Evolutionary conservation across 2,888 invertebrate genomes (phyloP), one percentile per base, ranked within the genome.

Genomic region (Coremacera marginata): DNA sequence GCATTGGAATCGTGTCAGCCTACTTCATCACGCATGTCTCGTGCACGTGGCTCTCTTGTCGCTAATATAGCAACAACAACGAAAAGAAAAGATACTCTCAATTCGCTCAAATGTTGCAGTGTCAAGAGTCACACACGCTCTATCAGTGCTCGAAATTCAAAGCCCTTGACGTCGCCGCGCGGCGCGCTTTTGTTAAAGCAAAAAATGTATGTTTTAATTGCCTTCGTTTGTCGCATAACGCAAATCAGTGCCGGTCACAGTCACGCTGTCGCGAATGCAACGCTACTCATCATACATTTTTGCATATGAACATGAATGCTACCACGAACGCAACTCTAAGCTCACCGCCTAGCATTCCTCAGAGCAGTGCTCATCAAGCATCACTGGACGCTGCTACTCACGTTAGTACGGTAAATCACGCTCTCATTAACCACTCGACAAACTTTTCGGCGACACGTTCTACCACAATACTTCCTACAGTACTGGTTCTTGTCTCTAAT

Each of bases 201-300:
- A 55, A 75, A 11, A 75, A 70, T n/a, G 27, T 68, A 25, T 57
- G 68, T 34, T 75, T 44, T 57, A 75, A 75, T 62, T 75, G 75
- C 52, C 49, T 70, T 11, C 44, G 14, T 1, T 44, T 11, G 3
- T 44, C 44, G 44, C 44, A 44, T 44, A 44, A 14, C 44, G 44
- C 44, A 44, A 44, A 2, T 44, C 44, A 44, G 3, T 44, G 44
- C 14, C 44, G 44, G 11, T 44, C 44, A 3, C 44, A 44, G 14
- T 44, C 44, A 11, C 44, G 14, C 44, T 27, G 16, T n/a, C 11
- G 55, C 31, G 19, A 8, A 3, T 22, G 60, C 37, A 2, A 5
- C 37, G 55, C 34, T 37, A 27, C 14, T 75, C 57, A 27, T 31
- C 63, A 27, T n/a, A 14, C 34, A 22, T 7, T 25, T 8, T 16